A percentile compares a stretch with the other conserved stretches of the same genome.
Conservation (phyloP, 2,888 invertebrate genomes). For the Ferrisia virgata region DNA sequence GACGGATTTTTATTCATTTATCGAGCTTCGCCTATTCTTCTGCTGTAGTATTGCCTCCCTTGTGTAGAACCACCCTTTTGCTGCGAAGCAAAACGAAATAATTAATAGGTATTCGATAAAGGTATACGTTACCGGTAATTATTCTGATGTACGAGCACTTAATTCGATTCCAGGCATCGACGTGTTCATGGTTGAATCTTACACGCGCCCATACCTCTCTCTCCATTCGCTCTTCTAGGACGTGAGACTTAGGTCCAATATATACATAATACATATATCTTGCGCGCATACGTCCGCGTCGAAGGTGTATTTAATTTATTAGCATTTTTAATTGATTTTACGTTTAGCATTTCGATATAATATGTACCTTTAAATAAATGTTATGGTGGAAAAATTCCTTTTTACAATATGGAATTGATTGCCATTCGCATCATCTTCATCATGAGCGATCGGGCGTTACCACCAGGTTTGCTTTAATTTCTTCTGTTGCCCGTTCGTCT, state of each 20-base stretch:
- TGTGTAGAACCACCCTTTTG: neutral
- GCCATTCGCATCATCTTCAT: neutral
- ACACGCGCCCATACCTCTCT: neutral
- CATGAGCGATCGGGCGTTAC: neutral
- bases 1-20: neutral
- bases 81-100: neutral
- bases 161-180: neutral
- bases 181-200: neutral
- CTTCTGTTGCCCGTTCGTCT: neutral
- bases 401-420: constrained; percentile 2
- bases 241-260: no score
- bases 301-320: constrained; percentile 15
- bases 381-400: neutral
- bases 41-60: neutral
- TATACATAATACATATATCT: no score
- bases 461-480: no score
- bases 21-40: neutral
- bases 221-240: no score
- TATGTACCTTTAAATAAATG: no score
- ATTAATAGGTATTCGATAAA: constrained; percentile 25
- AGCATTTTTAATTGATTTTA: constrained; percentile 26
- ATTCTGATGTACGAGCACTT: neutral
- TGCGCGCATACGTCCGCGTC: no score
- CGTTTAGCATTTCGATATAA: constrained; percentile 11
- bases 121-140: constrained; percentile 5